Evolutionary conservation across 2,113 vertebrate species (phyloP), one percentile per base, ranked within the genome.

Genomic region (Sorex araneus): DNA sequence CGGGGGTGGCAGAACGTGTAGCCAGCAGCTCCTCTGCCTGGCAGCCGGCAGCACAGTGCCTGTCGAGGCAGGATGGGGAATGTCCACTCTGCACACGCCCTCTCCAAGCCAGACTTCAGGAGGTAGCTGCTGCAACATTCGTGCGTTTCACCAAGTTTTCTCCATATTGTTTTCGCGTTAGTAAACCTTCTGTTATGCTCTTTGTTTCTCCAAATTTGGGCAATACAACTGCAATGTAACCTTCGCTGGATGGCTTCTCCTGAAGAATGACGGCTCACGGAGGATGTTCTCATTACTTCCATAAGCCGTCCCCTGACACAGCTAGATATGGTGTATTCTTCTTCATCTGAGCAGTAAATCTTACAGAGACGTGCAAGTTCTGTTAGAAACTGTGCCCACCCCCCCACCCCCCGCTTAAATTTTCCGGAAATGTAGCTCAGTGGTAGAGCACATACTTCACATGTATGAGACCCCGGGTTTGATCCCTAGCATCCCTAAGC

Each of bases 191-290:
- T 15, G 99, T 99, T 94, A 99, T 10, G 11, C 97, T 99, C 96
- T 99, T 99, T 97, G 99, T 99, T 97, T 99, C 99, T 95, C 99
- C 99, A 97, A 99, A 99, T 98, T 99, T 99, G 80, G 99, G 99
- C 85, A 99, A 96, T 94, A 99, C 99, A 97, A 99, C 98, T 3
- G 99, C 99, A 0, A 99, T 99, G 97, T 99, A 99, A 93, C 99
- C 99, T 81, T 99, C 99, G 0, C 99, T 99, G 69, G 98, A 99
- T 1, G 99, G 99, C 99, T 99, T 99, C 97, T 99, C 98, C 96
- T 99, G 98, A 79, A 99, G 96, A 81, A 99, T 97, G 97, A 89
- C 2, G 99, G 99, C 7, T 97, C 98, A 88, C 97, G 98, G 71
- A 99, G 98, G 95, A 99, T 99, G 82, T 97, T 98, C 96, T 99